Evolutionary conservation across 2,113 vertebrate genomes (phyloP).

Genomic region (Mystacornis crossleyi): DNA sequence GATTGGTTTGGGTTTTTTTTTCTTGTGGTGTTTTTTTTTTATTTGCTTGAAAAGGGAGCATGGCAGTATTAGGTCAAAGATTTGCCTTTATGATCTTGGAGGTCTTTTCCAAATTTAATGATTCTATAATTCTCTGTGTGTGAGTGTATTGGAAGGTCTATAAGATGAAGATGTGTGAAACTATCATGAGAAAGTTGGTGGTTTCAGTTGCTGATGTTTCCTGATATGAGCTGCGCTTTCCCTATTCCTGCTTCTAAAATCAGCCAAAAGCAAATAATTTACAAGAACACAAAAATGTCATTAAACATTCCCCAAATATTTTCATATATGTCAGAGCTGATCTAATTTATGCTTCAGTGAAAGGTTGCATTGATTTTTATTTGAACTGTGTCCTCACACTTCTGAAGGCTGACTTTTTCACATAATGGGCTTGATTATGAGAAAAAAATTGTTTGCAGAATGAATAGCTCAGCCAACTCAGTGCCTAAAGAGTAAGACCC

Average conservation of each 20-base stretch:
- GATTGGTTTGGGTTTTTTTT: neutral
- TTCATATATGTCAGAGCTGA: neutral
- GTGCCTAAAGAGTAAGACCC: neutral
- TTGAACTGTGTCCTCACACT: neutral
- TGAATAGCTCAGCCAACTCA: neutral
- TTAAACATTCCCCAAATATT: constrained; percentile 45
- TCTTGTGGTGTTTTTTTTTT: neutral
- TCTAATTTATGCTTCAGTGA: constrained; percentile 23
- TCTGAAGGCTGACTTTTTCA: neutral
- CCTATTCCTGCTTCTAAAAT: neutral
- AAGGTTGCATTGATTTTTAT: constrained; percentile 40
- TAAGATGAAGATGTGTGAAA: neutral
- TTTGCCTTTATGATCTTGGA: neutral
- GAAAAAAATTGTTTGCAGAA: neutral
- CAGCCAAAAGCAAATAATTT: neutral
- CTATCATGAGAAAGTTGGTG: neutral
- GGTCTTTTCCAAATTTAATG: neutral
- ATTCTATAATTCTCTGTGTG: neutral
- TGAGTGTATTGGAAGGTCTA: neutral
- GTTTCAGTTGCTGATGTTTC: neutral
- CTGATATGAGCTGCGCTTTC: neutral
- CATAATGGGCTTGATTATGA: neutral
- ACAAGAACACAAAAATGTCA: constrained; percentile 31
- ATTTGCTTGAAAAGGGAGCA: neutral
- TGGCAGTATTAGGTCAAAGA: neutral